phyloP scores from a whole-genome alignment of 2,113 vertebrate genomes.

The Spea multiplicata region DNA sequence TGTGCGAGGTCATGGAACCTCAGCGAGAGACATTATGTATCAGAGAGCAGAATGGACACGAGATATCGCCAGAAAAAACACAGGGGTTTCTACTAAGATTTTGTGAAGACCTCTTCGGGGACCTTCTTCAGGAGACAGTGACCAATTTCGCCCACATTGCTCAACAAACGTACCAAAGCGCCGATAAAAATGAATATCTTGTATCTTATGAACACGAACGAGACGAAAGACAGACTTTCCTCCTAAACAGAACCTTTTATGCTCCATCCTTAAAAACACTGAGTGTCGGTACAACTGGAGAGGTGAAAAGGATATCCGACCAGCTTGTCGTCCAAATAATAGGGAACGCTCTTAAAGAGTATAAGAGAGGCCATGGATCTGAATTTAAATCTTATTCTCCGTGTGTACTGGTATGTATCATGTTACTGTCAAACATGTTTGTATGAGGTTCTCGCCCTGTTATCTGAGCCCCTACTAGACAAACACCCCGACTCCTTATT shows the following conservation, averaged over 20 bases:
- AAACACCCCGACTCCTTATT: no score
- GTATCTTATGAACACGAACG: not conserved
- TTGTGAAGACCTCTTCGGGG: constrained; percentile 49
- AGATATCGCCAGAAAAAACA: constrained; percentile 18
- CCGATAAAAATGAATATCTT: not conserved
- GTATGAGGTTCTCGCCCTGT: no score
- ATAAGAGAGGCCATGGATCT: constrained; percentile 50
- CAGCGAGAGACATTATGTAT: not conserved
- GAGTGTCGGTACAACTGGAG: not conserved
- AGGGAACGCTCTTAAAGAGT: constrained; percentile 53
- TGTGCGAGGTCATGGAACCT: not conserved
- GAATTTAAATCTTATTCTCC: constrained; percentile 24
- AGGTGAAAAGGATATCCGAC: constrained; percentile 25
- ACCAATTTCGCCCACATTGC: constrained; percentile 43
- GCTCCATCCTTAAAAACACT: no score
- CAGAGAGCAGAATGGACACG: not conserved
- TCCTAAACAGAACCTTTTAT: no score
- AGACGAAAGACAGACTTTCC: not conserved
- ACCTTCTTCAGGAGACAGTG: constrained; percentile 54
- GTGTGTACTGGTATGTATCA: not conserved
- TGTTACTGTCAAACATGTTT: not conserved
- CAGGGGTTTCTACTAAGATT: constrained; percentile 45
- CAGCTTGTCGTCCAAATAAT: constrained; percentile 53
- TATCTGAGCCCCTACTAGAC: no score
- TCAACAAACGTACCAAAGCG: constrained; percentile 47